These are phyloP conservation scores for Leucozona laternaria DNA, from an alignment of 2,888 invertebrate species.

Conservation along the genomic window DNA sequence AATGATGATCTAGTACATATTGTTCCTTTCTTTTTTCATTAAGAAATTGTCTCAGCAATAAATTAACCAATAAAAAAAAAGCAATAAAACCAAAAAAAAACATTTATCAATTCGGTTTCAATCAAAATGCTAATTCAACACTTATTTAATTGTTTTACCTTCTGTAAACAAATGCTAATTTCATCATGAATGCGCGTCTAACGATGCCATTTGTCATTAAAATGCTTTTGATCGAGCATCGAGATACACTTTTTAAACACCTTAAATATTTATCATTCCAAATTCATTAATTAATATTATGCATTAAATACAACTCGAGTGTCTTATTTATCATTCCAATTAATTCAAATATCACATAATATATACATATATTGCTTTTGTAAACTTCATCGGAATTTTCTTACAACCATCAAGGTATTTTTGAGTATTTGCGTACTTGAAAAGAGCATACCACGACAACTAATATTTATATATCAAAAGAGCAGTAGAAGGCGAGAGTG, in stretches of 20 bases:
- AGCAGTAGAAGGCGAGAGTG: background rate
- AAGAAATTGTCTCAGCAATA: background rate
- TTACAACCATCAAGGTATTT: too few relatives aligned
- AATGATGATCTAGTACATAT: background rate
- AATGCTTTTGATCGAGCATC: slow-evolving; percentile 16
- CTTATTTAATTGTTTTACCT: slow-evolving; percentile 10
- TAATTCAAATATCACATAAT: slow-evolving; percentile 4
- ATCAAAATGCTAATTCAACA: slow-evolving; percentile 23
- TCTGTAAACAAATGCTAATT: slow-evolving; percentile 25
- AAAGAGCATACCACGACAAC: background rate
- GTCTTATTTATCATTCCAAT: background rate
- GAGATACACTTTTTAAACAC: slow-evolving; percentile 10
- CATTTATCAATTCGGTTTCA: background rate
- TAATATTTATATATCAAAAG: background rate
- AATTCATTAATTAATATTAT: slow-evolving; percentile 12
- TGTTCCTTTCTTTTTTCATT: background rate
- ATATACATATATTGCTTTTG: background rate
- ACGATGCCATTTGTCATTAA: slow-evolving; percentile 18
- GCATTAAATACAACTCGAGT: background rate
- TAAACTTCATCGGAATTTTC: background rate
- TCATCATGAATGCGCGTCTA: background rate
- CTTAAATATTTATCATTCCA: background rate
- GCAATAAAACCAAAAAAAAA: background rate
- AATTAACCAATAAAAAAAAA: background rate
- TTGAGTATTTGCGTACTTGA: background rate